Percentiles rank a stretch among this genome's conserved stretches.
phyloP scores from a whole-genome alignment of 2,797 vertebrate species.

The Microhierax caerulescens region DNA sequence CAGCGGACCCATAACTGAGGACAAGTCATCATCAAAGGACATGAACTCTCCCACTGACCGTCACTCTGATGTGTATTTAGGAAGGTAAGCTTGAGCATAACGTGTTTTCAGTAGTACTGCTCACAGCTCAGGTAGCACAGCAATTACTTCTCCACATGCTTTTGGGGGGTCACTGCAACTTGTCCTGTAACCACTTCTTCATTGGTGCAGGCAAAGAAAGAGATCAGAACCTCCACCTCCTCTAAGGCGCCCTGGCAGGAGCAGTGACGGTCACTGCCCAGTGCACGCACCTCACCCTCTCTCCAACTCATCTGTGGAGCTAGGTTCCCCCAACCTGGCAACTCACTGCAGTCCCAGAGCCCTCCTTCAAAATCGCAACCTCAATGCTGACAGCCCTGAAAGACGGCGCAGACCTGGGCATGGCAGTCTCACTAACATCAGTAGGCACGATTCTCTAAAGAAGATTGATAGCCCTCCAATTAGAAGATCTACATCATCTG shows the following conservation, averaged over 20 bases:
- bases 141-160: background rate
- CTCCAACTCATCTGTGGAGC: slow-evolving; percentile 83
- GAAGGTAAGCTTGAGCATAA: slow-evolving; percentile 78
- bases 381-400: slow-evolving; percentile 90
- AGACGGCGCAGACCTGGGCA: slow-evolving; percentile 87
- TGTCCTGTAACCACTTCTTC: background rate
- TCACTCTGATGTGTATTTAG: slow-evolving; percentile 85
- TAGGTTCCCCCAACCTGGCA: slow-evolving; percentile 84
- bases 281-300: slow-evolving; percentile 84
- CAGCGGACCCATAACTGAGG: slow-evolving; percentile 90
- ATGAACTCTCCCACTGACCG: slow-evolving; percentile 88
- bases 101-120: background rate
- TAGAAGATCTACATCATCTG: slow-evolving; percentile 94
- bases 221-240: slow-evolving; percentile 86
- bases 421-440: slow-evolving; percentile 93
- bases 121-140: background rate
- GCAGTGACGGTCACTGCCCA: slow-evolving; percentile 87
- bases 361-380: slow-evolving; percentile 84
- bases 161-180: background rate
- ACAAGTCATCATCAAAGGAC: slow-evolving; percentile 92
- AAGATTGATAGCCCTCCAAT: slow-evolving; percentile 96
- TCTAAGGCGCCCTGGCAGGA: slow-evolving; percentile 87
- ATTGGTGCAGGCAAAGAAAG: slow-evolving; percentile 85
- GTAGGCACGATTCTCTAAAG: slow-evolving; percentile 92
- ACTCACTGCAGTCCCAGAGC: slow-evolving; percentile 89